Base-by-base conservation (phyloP, 2,113 vertebrate genomes). In the Eubucco bourcierii region DNA sequence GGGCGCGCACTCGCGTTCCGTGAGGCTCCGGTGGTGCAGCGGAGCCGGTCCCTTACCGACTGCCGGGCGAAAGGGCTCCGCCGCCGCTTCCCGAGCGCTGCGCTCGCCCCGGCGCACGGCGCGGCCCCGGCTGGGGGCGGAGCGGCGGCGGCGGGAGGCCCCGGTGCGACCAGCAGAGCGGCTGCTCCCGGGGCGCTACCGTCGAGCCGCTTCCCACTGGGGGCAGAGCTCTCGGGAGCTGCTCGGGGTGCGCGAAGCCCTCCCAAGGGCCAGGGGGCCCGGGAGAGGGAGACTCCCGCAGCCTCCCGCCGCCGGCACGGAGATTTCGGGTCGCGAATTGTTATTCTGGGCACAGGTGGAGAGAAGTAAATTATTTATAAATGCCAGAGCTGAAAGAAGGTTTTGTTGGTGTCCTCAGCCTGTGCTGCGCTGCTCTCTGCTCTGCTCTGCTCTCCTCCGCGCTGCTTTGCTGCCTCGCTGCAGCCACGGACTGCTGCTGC, bases 261-360 rank as follows among this genome's bases (percentile, higher is more conserved):
- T 92, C 72, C 81, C 94, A 47, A 27, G 88, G 60, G 80, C 86
- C 15, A 12, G 80, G 59, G 70, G 86, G 77, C 68, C 80, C 68
- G 52, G 68, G 64, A 77, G 80, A 50, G 76, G 31, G 33, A 90
- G 59, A 63, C 66, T 37, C 56, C 8, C 7, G 14, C 47, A 34
- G 58, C 25, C 46, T 63, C 29, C n/a, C 0, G 5, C 25, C 80
- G 15, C 41, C 74, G 5, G 74, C 84, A 12, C 2, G 2, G 61
- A 41, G 77, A 47, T 86, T 81, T 56, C 47, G 11, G 61, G 77
- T 80, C 65, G 80, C 63, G 21, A 41, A 78, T 90, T 92, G 89
- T 81, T 89, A 89, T 94, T 92, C 91, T 15, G 72, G 44, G 84
- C 89, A 73, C 91, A 90, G 91, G 89, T 87, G 89, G 81, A 64